Conservation (phyloP, 2,113 vertebrate genomes). For the Trochalopteron elliotii region DNA sequence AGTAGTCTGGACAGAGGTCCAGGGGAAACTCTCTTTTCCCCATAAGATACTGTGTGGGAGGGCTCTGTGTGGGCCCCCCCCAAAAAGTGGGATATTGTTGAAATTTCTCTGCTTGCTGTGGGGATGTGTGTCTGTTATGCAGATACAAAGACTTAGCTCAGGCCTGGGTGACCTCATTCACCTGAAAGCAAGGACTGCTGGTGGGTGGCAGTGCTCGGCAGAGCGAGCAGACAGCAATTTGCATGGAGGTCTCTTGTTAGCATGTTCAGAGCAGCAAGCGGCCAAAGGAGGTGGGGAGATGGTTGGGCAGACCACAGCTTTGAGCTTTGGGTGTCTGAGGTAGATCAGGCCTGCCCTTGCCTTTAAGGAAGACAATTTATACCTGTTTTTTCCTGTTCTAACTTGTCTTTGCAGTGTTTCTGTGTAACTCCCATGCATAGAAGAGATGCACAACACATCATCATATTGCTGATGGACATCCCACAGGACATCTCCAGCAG, state of each 20-base stretch:
- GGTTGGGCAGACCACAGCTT: background rate
- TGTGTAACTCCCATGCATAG: background rate
- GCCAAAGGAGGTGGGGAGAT: background rate
- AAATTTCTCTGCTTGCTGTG: background rate
- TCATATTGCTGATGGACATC: fast-evolving
- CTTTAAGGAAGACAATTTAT: background rate
- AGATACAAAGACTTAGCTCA: background rate
- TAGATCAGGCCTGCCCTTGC: background rate
- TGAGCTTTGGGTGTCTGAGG: background rate
- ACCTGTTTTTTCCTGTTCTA: background rate
- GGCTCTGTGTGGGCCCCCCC: background rate
- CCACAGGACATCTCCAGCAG: background rate
- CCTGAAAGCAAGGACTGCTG: background rate
- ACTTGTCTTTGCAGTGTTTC: background rate
- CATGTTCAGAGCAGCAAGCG: background rate
- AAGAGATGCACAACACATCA: background rate
- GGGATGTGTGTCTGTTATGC: background rate
- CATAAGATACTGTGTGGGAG: fast-evolving
- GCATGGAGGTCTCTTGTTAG: background rate
- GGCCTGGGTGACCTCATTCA: background rate
- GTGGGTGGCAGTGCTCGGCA: background rate
- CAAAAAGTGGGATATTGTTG: background rate
- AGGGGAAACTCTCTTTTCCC: background rate
- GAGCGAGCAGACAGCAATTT: background rate
- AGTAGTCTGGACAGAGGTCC: background rate